Conservation (phyloP, 2,113 vertebrate species). For the Callithrix jacchus region DNA sequence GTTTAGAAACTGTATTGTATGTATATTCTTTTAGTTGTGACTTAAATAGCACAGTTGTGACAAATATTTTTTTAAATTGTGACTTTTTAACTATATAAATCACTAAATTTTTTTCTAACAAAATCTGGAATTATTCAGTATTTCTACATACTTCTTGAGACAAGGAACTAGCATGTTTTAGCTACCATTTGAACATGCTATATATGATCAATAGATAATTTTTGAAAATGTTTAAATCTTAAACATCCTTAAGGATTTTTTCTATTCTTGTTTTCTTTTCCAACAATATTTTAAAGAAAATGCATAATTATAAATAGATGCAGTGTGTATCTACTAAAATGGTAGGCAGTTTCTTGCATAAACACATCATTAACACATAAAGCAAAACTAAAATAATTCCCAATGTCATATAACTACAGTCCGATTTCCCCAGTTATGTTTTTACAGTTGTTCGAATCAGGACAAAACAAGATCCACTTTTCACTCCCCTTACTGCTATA, state of each 20-base stretch:
- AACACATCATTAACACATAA: neutral
- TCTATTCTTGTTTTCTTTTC: neutral
- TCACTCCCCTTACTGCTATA: neutral
- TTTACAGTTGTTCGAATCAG: neutral
- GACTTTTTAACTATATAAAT: neutral
- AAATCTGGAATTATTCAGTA: neutral
- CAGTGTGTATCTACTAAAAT: neutral
- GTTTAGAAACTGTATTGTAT: neutral
- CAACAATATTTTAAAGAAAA: neutral
- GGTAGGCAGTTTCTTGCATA: neutral
- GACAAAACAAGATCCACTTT: neutral
- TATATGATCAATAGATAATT: no score
- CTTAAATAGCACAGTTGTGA: neutral
- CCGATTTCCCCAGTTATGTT: neutral
- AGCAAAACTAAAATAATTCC: neutral
- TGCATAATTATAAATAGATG: neutral
- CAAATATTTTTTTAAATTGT: neutral
- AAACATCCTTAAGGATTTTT: neutral
- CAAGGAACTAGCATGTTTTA: neutral
- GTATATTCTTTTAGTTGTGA: neutral
- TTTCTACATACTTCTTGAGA: neutral
- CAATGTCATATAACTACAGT: neutral
- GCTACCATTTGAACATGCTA: neutral
- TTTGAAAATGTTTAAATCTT: neutral
- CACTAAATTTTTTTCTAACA: neutral